These are phyloP conservation scores for Nomada flava DNA, from an alignment of 2,888 invertebrate genomes.

Conservation along the genomic window DNA sequence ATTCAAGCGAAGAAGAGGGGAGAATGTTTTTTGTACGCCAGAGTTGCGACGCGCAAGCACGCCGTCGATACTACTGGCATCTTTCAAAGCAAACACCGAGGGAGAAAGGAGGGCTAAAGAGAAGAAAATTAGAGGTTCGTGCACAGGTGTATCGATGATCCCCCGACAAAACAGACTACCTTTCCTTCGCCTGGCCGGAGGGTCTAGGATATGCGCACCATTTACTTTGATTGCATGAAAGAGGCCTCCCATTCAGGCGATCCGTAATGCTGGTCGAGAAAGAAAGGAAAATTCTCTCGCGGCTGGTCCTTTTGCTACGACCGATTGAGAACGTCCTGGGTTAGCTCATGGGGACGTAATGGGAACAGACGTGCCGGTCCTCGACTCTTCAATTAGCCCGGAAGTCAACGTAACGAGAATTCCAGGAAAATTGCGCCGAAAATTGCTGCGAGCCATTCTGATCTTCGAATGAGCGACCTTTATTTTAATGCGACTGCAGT, in stretches of 20 bases:
- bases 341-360: conserved; percentile 68
- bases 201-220: conserved; percentile 79
- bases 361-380: conserved; percentile 63
- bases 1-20: not conserved
- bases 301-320: conserved; percentile 23
- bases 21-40: not conserved
- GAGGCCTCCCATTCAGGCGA: conserved; percentile 56
- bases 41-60: not conserved
- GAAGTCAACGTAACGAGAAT: conserved; percentile 56
- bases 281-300: conserved; percentile 56
- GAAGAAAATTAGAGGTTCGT: conserved; percentile 70
- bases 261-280: conserved; percentile 32
- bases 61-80: too few relatives aligned
- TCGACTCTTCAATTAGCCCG: conserved; percentile 52
- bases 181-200: conserved; percentile 49
- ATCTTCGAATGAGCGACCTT: too few relatives aligned
- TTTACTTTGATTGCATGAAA: conserved; percentile 76
- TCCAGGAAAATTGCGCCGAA: not conserved
- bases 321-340: conserved; percentile 52
- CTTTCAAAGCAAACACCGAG: conserved; percentile 21
- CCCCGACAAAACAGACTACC: conserved; percentile 62
- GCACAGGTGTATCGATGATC: conserved; percentile 74
- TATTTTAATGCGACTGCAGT: too few relatives aligned
- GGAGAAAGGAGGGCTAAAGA: conserved; percentile 28
- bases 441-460: too few relatives aligned